A percentile compares a stretch with the other conserved stretches of the same genome.
These are phyloP conservation scores for Linurgus olivaceus DNA, from an alignment of 2,797 vertebrate species.

Conservation along the genomic window DNA sequence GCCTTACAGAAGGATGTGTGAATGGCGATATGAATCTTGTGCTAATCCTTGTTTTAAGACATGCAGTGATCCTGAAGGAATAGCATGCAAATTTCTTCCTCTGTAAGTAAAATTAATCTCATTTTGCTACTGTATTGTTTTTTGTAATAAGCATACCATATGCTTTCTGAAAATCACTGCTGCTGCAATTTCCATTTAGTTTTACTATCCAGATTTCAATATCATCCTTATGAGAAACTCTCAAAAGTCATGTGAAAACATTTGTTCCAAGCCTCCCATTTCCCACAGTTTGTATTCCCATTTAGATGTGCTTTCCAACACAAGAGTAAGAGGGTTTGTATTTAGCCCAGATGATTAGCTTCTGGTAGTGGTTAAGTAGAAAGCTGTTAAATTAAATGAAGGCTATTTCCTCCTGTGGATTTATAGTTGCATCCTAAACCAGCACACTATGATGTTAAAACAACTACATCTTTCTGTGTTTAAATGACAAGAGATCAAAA, in stretches of 20 bases:
- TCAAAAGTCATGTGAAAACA: not conserved
- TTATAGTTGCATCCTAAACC: not conserved
- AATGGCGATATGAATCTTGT: conserved; percentile 94
- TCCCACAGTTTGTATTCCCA: not conserved
- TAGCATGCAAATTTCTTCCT: conserved; percentile 89
- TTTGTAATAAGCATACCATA: not conserved
- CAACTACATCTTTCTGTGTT: not conserved
- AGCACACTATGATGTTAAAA: not conserved
- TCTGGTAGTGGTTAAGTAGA: not conserved
- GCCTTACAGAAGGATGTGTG: conserved; percentile 94
- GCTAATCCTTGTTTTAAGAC: conserved; percentile 91
- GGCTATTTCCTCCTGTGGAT: not conserved
- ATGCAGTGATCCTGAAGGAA: conserved; percentile 89
- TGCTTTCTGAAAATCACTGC: not conserved
- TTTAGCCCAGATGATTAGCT: not conserved
- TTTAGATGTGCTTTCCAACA: not conserved
- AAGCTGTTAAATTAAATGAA: not conserved
- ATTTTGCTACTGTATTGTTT: not conserved
- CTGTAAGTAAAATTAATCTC: conserved; percentile 80
- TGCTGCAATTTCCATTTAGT: not conserved
- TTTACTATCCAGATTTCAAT: not conserved
- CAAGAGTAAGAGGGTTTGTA: not conserved
- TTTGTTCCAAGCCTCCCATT: not conserved
- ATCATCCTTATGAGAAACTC: not conserved
- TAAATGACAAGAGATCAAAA: not conserved